A percentile compares a stretch with the other conserved stretches of the same genome.
These are phyloP conservation scores for Chaenocephalus aceratus DNA, from an alignment of 2,113 vertebrate genomes.

Conservation along the genomic window DNA sequence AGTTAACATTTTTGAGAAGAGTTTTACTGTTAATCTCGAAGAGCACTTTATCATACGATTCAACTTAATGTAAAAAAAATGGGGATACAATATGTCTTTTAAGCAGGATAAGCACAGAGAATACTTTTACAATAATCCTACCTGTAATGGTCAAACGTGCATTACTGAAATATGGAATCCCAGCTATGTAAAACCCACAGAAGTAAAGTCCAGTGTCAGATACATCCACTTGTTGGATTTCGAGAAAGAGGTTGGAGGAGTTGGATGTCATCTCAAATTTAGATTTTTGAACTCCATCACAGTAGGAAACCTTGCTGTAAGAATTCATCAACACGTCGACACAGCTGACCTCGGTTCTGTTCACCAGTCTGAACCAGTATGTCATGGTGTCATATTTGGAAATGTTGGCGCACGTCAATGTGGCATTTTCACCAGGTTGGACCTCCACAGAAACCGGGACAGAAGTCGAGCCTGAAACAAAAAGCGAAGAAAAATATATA, in stretches of 20 bases:
- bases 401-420: conserved; percentile 19
- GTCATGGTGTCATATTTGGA: background rate
- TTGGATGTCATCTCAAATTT: conserved; percentile 15
- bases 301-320: fast-evolving
- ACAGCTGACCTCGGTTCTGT: background rate
- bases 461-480: conserved; percentile 33
- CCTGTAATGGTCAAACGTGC: background rate
- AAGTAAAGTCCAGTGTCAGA: conserved; percentile 21
- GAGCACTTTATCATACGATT: too few relatives aligned
- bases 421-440: background rate
- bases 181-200: background rate
- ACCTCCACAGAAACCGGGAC: conserved; percentile 3
- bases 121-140: background rate
- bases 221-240: background rate
- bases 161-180: fast-evolving
- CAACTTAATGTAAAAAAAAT: too few relatives aligned
- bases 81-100: too few relatives aligned
- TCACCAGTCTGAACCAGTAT: background rate
- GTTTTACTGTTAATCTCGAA: too few relatives aligned
- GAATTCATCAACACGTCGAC: fast-evolving
- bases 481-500: background rate
- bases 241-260: fast-evolving
- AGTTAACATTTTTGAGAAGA: too few relatives aligned
- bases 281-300: background rate
- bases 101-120: background rate